A percentile compares a stretch with the other conserved stretches of the same genome.
These are phyloP conservation scores for Barbus barbus DNA, from an alignment of 2,113 vertebrate species.

Conservation along the genomic window DNA sequence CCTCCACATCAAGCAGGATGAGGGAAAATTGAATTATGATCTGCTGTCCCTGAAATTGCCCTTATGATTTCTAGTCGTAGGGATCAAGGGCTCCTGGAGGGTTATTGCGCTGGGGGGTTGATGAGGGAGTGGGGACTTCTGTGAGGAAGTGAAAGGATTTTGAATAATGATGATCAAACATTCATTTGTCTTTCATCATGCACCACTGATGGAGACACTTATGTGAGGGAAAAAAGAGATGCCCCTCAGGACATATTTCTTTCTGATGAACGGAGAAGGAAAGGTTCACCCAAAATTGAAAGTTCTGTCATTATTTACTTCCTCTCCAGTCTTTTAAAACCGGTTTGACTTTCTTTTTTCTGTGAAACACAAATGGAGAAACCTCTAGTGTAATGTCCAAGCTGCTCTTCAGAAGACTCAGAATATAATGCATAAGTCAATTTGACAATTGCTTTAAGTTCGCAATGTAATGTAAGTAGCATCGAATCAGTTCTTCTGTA, in stretches of 20 bases:
- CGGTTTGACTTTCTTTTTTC: background rate
- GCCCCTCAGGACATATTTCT: background rate
- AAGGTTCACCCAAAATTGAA: background rate
- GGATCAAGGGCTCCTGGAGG: constrained; percentile 30
- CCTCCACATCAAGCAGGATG: constrained; percentile 23
- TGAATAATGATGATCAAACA: constrained; percentile 19
- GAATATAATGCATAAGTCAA: background rate
- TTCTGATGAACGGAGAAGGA: constrained; percentile 19
- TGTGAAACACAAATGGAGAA: background rate
- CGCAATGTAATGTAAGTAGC: background rate
- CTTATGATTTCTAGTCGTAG: constrained; percentile 32
- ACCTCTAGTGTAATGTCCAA: background rate
- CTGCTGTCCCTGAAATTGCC: constrained; percentile 37
- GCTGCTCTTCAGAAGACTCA: background rate
- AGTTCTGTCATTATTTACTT: background rate
- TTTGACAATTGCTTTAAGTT: background rate
- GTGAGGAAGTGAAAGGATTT: constrained; percentile 9
- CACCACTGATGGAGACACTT: background rate
- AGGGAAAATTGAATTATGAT: constrained; percentile 38
- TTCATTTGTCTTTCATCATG: constrained; percentile 40
- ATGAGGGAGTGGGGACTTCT: background rate
- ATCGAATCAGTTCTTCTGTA: background rate
- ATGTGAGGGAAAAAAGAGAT: background rate
- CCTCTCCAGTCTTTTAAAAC: background rate
- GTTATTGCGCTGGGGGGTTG: background rate